phyloP scores from a whole-genome alignment of 2,797 vertebrate genomes.

The Gypaetus barbatus region DNA sequence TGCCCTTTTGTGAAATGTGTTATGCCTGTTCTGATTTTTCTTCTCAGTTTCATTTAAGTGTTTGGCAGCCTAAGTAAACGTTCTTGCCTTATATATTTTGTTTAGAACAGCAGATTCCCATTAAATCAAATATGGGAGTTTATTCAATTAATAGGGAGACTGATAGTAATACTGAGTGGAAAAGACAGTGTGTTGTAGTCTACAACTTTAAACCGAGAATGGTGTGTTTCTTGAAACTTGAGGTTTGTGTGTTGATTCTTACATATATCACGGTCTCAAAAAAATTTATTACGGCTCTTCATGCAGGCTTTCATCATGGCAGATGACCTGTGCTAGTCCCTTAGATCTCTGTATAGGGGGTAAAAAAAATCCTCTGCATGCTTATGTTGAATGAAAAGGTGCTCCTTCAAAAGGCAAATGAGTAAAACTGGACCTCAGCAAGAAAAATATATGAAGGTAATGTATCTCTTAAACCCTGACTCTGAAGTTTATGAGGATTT shows the following conservation, averaged over 20 bases:
- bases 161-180: not conserved
- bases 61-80: not conserved
- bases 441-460: not conserved
- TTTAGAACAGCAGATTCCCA: slow-evolving; percentile 18
- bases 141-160: slow-evolving; percentile 24
- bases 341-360: not conserved
- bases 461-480: not conserved
- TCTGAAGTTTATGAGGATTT: not conserved
- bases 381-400: not conserved
- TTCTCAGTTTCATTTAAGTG: not conserved
- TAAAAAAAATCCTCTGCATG: not conserved
- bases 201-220: not conserved
- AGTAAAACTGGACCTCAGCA: not conserved
- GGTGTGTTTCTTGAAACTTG: not conserved
- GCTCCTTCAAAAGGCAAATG: not conserved
- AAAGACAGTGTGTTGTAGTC: not conserved
- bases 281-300: not conserved
- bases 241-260: not conserved
- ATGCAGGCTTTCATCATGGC: not conserved
- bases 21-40: not conserved
- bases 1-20: slow-evolving; percentile 13
- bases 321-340: not conserved
- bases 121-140: slow-evolving; percentile 1
- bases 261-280: not conserved
- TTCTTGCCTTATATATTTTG: not conserved